Evolutionary conservation across 2,888 invertebrate species (phyloP).

Genomic region (Chironomus riparius): DNA sequence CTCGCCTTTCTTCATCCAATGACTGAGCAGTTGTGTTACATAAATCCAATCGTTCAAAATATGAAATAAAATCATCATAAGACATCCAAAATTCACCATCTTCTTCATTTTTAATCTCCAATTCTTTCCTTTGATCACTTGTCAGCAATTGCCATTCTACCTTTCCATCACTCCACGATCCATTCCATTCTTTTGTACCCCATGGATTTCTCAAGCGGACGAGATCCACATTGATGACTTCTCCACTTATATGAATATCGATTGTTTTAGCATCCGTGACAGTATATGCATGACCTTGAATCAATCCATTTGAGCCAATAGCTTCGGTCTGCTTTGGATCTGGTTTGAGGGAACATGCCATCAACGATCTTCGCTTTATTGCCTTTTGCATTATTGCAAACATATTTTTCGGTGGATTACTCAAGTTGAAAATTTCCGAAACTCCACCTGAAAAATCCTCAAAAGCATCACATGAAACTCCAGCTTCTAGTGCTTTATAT

Average conservation of each 20-base stretch:
- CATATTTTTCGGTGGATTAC: conserved; percentile 73
- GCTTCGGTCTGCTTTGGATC: conserved; percentile 75
- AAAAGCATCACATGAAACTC: conserved; percentile 98
- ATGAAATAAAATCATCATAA: conserved; percentile 75
- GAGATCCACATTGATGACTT: conserved; percentile 68
- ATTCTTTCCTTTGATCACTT: conserved; percentile 70
- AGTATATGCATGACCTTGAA: conserved; percentile 89
- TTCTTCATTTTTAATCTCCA: conserved; percentile 81
- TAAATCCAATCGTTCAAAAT: conserved; percentile 79
- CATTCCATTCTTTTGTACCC: conserved; percentile 95
- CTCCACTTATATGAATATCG: conserved; percentile 68
- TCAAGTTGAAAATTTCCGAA: conserved; percentile 84
- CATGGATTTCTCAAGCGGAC: conserved; percentile 85
- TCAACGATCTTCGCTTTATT: conserved; percentile 80
- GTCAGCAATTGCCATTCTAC: conserved; percentile 87
- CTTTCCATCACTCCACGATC: conserved; percentile 87
- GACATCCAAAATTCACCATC: conserved; percentile 99
- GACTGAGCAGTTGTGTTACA: conserved; percentile 95
- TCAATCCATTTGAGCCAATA: conserved; percentile 68
- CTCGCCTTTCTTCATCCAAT: conserved; percentile 61
- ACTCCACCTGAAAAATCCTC: conserved; percentile 98
- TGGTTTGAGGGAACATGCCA: conserved; percentile 94
- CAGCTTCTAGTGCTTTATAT: conserved; percentile 94
- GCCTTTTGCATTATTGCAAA: conserved; percentile 85
- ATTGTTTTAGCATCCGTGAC: conserved; percentile 77